phyloP scores from a whole-genome alignment of 1,140 invertebrate genomes.

The Bombus confusus region DNA sequence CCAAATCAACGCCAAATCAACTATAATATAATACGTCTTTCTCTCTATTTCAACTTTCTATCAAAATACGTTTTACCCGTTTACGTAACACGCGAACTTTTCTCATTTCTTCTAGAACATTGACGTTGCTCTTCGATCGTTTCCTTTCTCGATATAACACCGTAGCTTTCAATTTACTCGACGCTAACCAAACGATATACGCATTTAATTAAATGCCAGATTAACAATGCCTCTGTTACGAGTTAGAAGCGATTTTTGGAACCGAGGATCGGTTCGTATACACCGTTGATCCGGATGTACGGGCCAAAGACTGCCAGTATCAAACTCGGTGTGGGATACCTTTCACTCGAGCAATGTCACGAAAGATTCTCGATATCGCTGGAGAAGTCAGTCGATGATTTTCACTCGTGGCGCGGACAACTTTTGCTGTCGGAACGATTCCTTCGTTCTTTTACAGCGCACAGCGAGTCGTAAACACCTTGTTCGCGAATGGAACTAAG shows the following conservation, averaged over 20 bases:
- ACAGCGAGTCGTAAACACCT: neutral
- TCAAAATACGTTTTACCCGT: neutral
- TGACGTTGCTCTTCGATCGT: neutral
- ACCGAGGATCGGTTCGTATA: neutral
- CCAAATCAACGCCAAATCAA: neutral
- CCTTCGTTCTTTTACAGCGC: neutral
- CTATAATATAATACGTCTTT: neutral
- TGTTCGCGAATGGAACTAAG: too few relatives aligned
- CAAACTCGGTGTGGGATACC: conserved; percentile 36
- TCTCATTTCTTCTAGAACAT: neutral
- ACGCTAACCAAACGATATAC: too few relatives aligned
- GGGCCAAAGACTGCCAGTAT: conserved; percentile 30
- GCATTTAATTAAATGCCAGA: too few relatives aligned
- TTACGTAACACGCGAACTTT: neutral
- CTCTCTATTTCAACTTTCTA: neutral
- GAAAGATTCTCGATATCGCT: conserved; percentile 43
- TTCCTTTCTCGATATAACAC: neutral
- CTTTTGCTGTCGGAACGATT: conserved; percentile 16
- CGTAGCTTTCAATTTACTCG: neutral
- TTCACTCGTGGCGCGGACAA: conserved; percentile 36
- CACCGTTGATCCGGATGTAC: conserved; percentile 27
- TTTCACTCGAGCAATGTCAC: conserved; percentile 60
- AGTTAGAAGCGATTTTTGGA: neutral
- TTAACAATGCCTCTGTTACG: neutral
- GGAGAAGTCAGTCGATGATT: conserved; percentile 53